Percentiles rank a stretch among this genome's conserved stretches.
phyloP scores from a whole-genome alignment of 2,113 vertebrate genomes.

The Toxostoma redivivum region DNA sequence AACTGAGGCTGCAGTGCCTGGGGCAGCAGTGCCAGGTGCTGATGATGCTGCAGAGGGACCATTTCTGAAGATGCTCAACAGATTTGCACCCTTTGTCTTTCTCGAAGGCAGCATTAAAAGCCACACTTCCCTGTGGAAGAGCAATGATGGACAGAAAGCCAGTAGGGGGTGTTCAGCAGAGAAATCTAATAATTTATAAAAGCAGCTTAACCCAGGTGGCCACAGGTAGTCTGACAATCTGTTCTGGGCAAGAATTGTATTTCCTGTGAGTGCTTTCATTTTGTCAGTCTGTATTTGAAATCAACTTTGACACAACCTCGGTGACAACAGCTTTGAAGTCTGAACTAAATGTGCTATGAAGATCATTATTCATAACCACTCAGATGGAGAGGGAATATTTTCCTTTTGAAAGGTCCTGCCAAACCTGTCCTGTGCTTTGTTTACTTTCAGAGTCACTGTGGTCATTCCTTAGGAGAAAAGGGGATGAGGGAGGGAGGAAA shows the following conservation, averaged over 20 bases:
- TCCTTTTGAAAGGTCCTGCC: conserved; percentile 52
- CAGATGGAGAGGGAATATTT: conserved; percentile 27
- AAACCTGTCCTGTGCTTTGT: conserved; percentile 52
- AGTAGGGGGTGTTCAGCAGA: background rate
- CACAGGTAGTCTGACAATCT: background rate
- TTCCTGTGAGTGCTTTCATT: background rate
- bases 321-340: conserved; percentile 41
- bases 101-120: background rate
- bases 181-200: background rate
- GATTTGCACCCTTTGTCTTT: background rate
- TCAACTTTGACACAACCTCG: conserved; percentile 34
- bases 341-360: conserved; percentile 18
- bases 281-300: conserved; percentile 32
- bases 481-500: conserved; percentile 1
- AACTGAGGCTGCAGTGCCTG: accelerated
- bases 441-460: conserved; percentile 31
- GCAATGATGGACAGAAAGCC: background rate
- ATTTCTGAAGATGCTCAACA: background rate
- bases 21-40: background rate
- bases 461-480: conserved; percentile 9
- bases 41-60: background rate
- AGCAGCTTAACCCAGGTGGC: background rate
- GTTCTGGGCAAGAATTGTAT: background rate
- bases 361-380: conserved; percentile 53
- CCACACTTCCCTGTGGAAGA: background rate